phyloP scores from a whole-genome alignment of 1,140 invertebrate species.

The Cyclargus thomasi region DNA sequence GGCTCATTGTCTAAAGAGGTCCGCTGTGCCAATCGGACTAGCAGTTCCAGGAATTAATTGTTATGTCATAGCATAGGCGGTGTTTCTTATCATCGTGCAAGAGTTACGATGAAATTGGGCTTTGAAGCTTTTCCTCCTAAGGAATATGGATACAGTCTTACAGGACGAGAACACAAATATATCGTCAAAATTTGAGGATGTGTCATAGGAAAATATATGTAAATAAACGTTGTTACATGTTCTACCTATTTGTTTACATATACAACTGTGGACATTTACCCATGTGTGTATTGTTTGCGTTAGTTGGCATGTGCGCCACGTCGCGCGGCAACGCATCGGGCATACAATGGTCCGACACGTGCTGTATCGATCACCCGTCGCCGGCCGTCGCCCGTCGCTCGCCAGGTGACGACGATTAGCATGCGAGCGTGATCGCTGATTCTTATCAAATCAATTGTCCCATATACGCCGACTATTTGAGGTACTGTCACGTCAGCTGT shows the following conservation, averaged over 20 bases:
- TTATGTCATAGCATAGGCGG: not conserved
- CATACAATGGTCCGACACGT: constrained; percentile 67
- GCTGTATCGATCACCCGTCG: constrained; percentile 50
- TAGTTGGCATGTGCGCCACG: constrained; percentile 61
- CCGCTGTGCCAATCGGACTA: constrained; percentile 11
- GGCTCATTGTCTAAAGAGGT: constrained; percentile 31
- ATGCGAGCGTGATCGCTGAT: constrained; percentile 45
- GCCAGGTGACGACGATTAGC: constrained; percentile 57
- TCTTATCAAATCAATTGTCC: constrained; percentile 54
- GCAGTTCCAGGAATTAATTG: not conserved
- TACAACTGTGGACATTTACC: constrained; percentile 34
- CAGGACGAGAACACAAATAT: too few relatives aligned
- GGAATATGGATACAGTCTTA: not conserved
- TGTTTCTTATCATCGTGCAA: not conserved
- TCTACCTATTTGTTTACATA: too few relatives aligned
- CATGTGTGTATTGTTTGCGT: constrained; percentile 56
- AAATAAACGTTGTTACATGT: too few relatives aligned
- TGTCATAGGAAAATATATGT: too few relatives aligned
- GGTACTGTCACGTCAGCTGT: not conserved
- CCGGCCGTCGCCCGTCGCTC: constrained; percentile 31
- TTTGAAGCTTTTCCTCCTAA: not conserved
- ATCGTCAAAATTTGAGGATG: too few relatives aligned
- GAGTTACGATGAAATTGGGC: not conserved
- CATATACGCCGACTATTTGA: constrained; percentile 8
- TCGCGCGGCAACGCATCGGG: constrained; percentile 48